These are phyloP conservation scores for Apostichopus parvimensis DNA, from an alignment of 35 echinoderm and acorn worm genomes.

Conservation along the genomic window DNA sequence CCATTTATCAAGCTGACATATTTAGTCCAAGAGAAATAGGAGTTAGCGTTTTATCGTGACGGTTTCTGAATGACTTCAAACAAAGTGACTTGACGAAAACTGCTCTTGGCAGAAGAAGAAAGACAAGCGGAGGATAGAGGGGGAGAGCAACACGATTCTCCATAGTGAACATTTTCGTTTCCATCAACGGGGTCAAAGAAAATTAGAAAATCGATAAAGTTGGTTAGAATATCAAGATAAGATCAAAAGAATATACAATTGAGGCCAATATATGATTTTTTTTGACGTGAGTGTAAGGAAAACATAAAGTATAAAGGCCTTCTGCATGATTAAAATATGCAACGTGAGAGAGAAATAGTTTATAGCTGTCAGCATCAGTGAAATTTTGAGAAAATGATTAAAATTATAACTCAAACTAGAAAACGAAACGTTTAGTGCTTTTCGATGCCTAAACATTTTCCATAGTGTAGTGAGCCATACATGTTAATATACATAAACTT, in stretches of 20 bases:
- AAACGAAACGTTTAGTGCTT: too few relatives aligned
- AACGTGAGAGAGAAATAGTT: too few relatives aligned
- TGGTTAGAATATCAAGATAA: constrained; percentile 5
- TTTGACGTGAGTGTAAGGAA: too few relatives aligned
- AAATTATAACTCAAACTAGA: too few relatives aligned
- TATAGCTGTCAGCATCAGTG: too few relatives aligned
- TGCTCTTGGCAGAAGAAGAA: constrained; percentile 13
- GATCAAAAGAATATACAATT: constrained; percentile 9
- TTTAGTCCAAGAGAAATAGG: constrained; percentile 41
- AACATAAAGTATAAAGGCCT: too few relatives aligned
- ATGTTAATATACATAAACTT: too few relatives aligned
- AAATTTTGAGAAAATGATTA: too few relatives aligned
- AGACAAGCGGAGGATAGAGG: background rate
- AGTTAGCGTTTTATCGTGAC: constrained; percentile 27
- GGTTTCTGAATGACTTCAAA: constrained; percentile 45
- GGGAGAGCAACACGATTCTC: too few relatives aligned
- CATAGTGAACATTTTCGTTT: background rate
- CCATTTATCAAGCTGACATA: constrained; percentile 36
- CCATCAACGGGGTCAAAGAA: constrained; percentile 1
- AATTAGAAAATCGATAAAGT: constrained; percentile 10
- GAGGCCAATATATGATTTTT: background rate
- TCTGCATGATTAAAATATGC: too few relatives aligned
- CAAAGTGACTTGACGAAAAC: background rate
- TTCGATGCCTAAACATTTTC: too few relatives aligned
- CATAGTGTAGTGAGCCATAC: too few relatives aligned